A percentile compares a stretch with the other conserved stretches of the same genome.
These are phyloP conservation scores for Heliconius nattereri DNA, from an alignment of 1,140 invertebrate genomes.

Conservation along the genomic window DNA sequence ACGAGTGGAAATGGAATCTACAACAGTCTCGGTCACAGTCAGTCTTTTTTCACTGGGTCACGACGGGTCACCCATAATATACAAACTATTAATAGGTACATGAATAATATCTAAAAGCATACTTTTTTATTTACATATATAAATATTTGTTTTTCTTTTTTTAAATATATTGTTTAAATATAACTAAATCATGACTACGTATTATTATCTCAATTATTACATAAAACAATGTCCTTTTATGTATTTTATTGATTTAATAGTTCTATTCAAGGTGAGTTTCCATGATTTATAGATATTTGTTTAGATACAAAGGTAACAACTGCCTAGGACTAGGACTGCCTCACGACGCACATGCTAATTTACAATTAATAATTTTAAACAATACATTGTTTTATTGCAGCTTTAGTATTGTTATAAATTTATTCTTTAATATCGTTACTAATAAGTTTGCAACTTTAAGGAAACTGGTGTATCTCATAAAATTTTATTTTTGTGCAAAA, in stretches of 20 bases:
- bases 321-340: neutral
- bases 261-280: neutral
- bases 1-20: too few species aligned
- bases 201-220: slow-evolving; percentile 3
- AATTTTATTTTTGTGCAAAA: too few species aligned
- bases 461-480: too few species aligned
- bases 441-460: neutral
- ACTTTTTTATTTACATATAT: neutral
- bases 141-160: neutral
- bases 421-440: neutral
- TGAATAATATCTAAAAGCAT: too few species aligned
- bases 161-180: too few species aligned
- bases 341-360: slow-evolving; percentile 6
- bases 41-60: too few species aligned
- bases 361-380: neutral
- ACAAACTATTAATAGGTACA: too few species aligned
- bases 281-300: neutral
- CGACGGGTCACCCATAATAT: too few species aligned
- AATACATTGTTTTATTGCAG: neutral
- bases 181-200: too few species aligned
- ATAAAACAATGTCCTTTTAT: neutral
- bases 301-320: neutral
- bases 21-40: too few species aligned
- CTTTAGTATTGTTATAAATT: neutral
- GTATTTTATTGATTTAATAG: neutral